Evolutionary conservation across 2,888 invertebrate genomes (phyloP).

Genomic region (Pinctada fucata): DNA sequence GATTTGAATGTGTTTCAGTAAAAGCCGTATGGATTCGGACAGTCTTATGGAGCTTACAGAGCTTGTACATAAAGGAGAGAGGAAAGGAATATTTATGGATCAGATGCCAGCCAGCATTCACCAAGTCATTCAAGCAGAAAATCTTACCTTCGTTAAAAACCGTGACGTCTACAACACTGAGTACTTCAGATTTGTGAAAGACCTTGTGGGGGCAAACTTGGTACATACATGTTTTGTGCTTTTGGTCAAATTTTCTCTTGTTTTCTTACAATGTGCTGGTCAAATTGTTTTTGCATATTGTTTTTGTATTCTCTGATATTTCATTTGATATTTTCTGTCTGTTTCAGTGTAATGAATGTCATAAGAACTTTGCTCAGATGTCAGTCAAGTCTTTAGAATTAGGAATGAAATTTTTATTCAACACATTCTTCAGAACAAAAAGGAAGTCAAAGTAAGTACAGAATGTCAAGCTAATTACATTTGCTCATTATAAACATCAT

Average conservation of each 20-base stretch:
- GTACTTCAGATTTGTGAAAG: conserved; percentile 77
- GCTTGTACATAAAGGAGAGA: conserved; percentile 78
- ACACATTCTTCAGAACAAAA: conserved; percentile 78
- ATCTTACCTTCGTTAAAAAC: conserved; percentile 78
- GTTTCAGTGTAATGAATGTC: conserved; percentile 48
- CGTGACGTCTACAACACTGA: conserved; percentile 77
- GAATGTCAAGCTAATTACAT: not conserved
- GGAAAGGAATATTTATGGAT: conserved; percentile 76
- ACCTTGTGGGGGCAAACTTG: conserved; percentile 64
- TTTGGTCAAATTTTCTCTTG: not conserved
- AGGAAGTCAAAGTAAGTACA: conserved; percentile 68
- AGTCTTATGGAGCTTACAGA: conserved; percentile 78
- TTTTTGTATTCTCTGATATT: too few species aligned
- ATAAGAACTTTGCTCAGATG: conserved; percentile 60
- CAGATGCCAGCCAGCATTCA: conserved; percentile 77
- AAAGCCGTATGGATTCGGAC: conserved; percentile 70
- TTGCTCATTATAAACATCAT: too few species aligned
- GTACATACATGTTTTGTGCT: conserved; percentile 44
- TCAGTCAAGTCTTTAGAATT: conserved; percentile 72
- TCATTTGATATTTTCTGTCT: too few species aligned
- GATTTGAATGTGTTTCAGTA: conserved; percentile 42
- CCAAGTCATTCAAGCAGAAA: conserved; percentile 77
- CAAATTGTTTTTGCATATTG: not conserved
- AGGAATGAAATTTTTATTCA: conserved; percentile 76
- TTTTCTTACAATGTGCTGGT: too few species aligned